These are phyloP conservation scores for Thalassaphorura encarpata DNA, from an alignment of 1,140 invertebrate genomes.

Conservation along the genomic window DNA sequence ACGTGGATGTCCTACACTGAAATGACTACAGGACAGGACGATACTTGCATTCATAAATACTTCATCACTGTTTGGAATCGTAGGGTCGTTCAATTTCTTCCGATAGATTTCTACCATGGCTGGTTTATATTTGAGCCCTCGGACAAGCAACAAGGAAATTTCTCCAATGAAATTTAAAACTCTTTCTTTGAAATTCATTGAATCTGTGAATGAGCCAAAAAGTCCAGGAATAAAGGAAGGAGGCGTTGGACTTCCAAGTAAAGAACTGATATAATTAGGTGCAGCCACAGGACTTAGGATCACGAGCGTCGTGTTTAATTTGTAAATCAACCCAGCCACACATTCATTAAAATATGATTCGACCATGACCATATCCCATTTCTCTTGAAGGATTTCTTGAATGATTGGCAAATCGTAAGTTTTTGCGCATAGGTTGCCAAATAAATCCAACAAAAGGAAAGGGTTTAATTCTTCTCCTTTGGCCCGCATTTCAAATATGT, in stretches of 20 bases:
- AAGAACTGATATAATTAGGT: background rate
- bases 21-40: constrained; percentile 48
- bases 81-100: constrained; percentile 27
- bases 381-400: constrained; percentile 30
- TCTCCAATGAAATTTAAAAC: background rate
- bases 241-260: constrained; percentile 2
- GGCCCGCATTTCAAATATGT: background rate
- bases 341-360: constrained; percentile 41
- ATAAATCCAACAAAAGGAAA: background rate
- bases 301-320: constrained; percentile 34
- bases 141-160: constrained; percentile 27
- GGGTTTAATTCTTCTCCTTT: background rate
- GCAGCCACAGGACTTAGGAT: background rate
- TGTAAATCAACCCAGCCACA: constrained; percentile 40
- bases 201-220: background rate
- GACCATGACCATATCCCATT: constrained; percentile 41
- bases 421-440: background rate
- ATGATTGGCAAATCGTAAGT: constrained; percentile 3
- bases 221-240: constrained; percentile 16
- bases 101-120: constrained; percentile 22
- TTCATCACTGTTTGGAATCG: constrained; percentile 40
- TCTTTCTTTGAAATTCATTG: constrained; percentile 17
- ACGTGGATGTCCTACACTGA: constrained; percentile 41
- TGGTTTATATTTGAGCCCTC: constrained; percentile 9
- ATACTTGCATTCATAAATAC: constrained; percentile 43